These are phyloP conservation scores for Mactra quadrangularis DNA, from an alignment of 1,140 invertebrate species.

Conservation along the genomic window DNA sequence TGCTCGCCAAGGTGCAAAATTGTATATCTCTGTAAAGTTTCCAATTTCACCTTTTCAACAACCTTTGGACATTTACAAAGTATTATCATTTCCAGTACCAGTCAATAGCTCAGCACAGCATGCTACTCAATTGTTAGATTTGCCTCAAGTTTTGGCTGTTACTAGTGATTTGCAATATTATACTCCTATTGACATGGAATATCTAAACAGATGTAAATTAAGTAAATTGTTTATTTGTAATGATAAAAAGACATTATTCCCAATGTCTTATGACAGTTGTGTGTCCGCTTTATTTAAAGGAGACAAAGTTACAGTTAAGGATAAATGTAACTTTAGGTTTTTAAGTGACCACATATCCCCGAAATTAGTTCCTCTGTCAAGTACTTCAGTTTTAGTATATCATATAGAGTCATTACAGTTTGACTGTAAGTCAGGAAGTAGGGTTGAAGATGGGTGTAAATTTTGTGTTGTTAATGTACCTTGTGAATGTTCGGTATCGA, in stretches of 20 bases:
- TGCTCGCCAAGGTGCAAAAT: neutral
- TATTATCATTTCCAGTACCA: conserved; percentile 37
- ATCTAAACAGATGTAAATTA: neutral
- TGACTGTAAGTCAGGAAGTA: too few species aligned
- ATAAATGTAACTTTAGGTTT: too few species aligned
- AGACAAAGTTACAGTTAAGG: neutral
- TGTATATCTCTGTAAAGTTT: conserved; percentile 24
- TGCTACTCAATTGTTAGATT: conserved; percentile 17
- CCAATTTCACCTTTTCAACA: neutral
- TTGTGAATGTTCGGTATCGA: conserved; percentile 4
- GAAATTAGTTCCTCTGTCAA: too few species aligned
- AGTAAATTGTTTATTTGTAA: neutral
- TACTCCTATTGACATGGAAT: neutral
- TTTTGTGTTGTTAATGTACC: neutral
- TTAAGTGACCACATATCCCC: too few species aligned
- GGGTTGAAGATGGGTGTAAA: too few species aligned
- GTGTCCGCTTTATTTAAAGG: neutral
- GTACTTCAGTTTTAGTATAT: too few species aligned
- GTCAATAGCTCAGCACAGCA: conserved; percentile 8
- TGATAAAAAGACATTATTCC: neutral
- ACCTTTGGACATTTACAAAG: conserved; percentile 1
- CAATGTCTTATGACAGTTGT: neutral
- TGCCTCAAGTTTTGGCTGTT: neutral
- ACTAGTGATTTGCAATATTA: neutral
- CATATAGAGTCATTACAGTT: too few species aligned